Percentiles rank a stretch among this genome's conserved stretches.
These are phyloP conservation scores for Malthinus flaveolus DNA, from an alignment of 2,888 invertebrate species.

Conservation along the genomic window DNA sequence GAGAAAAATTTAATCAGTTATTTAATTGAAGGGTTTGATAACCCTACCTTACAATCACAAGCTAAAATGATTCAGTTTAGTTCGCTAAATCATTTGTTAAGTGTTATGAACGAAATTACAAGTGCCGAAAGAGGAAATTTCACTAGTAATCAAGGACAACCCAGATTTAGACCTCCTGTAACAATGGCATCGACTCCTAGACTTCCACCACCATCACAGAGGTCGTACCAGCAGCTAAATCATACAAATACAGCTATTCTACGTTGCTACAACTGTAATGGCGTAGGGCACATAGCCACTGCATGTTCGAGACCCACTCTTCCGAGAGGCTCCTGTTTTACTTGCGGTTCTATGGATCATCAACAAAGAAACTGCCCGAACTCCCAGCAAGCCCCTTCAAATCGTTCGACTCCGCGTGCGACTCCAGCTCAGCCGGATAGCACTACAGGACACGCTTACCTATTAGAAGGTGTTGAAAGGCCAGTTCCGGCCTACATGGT, in stretches of 20 bases:
- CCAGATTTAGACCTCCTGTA: neutral
- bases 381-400: neutral
- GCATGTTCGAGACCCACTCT: neutral
- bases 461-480: neutral
- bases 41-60: constrained; percentile 3
- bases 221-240: no score
- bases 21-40: constrained; percentile 17
- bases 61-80: neutral
- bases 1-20: constrained; percentile 12
- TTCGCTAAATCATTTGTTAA: neutral
- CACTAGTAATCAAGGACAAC: neutral
- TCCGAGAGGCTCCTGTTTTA: neutral
- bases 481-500: neutral
- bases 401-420: neutral
- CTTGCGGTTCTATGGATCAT: neutral
- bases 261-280: no score
- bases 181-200: neutral
- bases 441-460: neutral
- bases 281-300: no score
- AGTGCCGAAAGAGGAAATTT: neutral
- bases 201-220: no score
- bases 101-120: neutral
- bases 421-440: neutral
- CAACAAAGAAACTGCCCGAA: neutral
- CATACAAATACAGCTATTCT: no score